Evolutionary conservation across 2,888 invertebrate species (phyloP), one percentile per base, ranked within the genome.

Genomic region (Synanthedon andrenaeformis): DNA sequence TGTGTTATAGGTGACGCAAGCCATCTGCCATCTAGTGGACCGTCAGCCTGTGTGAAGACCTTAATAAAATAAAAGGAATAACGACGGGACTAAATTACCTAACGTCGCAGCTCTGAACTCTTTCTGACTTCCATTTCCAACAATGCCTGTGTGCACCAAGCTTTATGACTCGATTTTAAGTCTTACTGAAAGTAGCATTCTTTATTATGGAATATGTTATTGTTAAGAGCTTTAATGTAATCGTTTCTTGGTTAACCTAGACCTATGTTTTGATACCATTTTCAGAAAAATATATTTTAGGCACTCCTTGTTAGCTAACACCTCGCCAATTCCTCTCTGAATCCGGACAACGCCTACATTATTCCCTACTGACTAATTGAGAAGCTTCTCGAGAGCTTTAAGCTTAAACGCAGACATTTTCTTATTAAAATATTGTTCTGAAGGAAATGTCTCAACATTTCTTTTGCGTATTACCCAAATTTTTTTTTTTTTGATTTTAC

Each of bases 301-400:
- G 59, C 52, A 54, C 54, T 53, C 52, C 52, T 53, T 53, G 23
- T 55, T 51, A 58, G 48, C 51, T 52, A 50, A 56, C 53, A 35
- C 55, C 57, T 55, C 54, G 56, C 55, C 55, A 58, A 56, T 58
- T 57, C 57, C 57, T 56, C 57, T 57, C 54, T 57, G 55, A 55
- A 55, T 52, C 45, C 52, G 57, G 54, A 58, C 56, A 55, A 58
- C 55, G 52, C 19, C 54, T 51, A 55, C 55, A 53, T 56, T 57
- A 54, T 12, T 56, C 19, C 54, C 57, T 56, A 55, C 42, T 17
- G 53, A 58, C 55, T 55, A 53, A 54, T 55, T 57, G 53, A 52
- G 56, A 55, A 57, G 58, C 58, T 58, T 56, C 56, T 17, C 52
- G 53, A 56, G 53, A 55, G 51, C 52, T 59, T 45, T 53, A 49